phyloP scores from a whole-genome alignment of 2,113 vertebrate genomes.

The Oncorhynchus keta region DNA sequence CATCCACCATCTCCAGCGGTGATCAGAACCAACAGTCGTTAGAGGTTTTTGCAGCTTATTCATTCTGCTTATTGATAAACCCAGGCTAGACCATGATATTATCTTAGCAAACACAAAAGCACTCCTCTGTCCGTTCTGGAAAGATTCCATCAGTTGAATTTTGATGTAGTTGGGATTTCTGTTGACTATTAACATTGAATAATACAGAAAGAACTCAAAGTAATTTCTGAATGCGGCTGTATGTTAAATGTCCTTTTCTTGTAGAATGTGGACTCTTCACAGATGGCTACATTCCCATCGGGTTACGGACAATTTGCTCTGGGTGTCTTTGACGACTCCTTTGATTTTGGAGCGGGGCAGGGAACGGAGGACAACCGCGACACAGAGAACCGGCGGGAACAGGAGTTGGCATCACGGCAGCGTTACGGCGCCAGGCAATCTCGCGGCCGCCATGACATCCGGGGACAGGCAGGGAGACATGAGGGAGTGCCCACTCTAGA shows the following conservation, averaged over 20 bases:
- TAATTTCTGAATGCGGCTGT: neutral
- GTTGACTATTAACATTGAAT: too few species aligned
- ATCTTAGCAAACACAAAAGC: neutral
- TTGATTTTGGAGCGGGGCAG: conserved; percentile 80
- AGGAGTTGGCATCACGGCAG: conserved; percentile 87
- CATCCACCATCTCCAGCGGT: conserved; percentile 74
- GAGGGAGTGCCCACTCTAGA: conserved; percentile 92
- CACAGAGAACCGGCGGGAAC: conserved; percentile 83
- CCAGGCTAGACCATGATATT: neutral
- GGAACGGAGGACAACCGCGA: conserved; percentile 82
- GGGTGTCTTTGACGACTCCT: conserved; percentile 89
- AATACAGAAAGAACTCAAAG: neutral
- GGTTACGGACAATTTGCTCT: conserved; percentile 90
- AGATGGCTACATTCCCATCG: conserved; percentile 87
- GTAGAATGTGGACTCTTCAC: conserved; percentile 82
- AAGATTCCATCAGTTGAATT: neutral
- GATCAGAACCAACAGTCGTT: conserved; percentile 86
- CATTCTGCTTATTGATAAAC: neutral
- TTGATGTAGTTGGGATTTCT: neutral
- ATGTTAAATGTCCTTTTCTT: neutral
- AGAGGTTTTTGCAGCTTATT: conserved; percentile 75
- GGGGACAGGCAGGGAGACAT: conserved; percentile 84
- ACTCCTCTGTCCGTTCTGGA: neutral
- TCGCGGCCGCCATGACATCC: conserved; percentile 82
- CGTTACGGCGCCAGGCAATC: conserved; percentile 87